Percentiles rank a stretch among this genome's conserved stretches.
These are phyloP conservation scores for Lutjanus campechanus DNA, from an alignment of 2,797 vertebrate genomes.

Conservation along the genomic window DNA sequence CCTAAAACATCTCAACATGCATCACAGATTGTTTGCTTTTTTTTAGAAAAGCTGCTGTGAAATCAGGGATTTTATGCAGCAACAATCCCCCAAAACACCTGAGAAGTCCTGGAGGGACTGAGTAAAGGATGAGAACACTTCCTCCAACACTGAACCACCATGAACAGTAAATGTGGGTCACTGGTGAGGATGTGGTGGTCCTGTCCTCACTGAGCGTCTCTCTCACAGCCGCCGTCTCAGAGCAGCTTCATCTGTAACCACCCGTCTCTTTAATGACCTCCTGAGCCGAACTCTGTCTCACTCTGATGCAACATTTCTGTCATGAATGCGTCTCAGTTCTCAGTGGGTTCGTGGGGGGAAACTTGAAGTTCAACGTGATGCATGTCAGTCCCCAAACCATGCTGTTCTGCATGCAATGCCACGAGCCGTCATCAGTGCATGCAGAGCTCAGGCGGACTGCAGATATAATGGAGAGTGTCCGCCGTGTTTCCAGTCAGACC, in stretches of 20 bases:
- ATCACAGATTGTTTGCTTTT: too few species aligned
- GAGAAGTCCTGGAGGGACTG: not conserved
- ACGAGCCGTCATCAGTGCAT: constrained; percentile 75
- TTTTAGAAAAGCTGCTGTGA: too few species aligned
- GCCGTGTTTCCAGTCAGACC: constrained; percentile 62
- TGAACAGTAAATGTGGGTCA: not conserved
- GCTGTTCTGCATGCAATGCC: constrained; percentile 83
- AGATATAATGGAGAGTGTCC: constrained; percentile 42
- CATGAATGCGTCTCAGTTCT: constrained; percentile 43
- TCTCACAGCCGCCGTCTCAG: constrained; percentile 8
- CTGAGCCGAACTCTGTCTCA: constrained; percentile 7
- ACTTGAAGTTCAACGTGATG: constrained; percentile 63
- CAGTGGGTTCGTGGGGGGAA: constrained; percentile 28
- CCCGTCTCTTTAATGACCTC: not conserved
- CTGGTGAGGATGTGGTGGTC: not conserved
- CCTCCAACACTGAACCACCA: not conserved
- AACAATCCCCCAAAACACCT: too few species aligned
- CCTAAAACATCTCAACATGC: too few species aligned
- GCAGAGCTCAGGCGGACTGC: constrained; percentile 80
- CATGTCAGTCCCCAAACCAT: constrained; percentile 79
- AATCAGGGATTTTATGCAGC: too few species aligned
- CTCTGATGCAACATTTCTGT: constrained; percentile 11
- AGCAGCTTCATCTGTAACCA: not conserved
- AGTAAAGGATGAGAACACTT: too few species aligned
- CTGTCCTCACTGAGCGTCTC: constrained; percentile 5